A percentile compares a stretch with the other conserved stretches of the same genome.
Conservation (phyloP, 2,797 vertebrate genomes). For the Esox masquinongy region DNA sequence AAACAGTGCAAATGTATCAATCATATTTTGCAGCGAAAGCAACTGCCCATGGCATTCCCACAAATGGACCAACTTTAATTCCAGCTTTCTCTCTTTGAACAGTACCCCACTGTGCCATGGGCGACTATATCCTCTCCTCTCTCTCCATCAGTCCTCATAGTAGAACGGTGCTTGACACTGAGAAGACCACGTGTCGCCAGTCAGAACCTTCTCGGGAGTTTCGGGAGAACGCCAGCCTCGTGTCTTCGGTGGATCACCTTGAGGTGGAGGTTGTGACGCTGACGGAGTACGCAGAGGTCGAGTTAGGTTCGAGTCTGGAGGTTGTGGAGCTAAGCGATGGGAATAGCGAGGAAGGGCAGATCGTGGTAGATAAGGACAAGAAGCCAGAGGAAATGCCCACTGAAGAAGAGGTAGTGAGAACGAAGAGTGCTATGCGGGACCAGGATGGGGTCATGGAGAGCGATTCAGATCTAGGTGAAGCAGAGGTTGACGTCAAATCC, state of each 20-base stretch:
- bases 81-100: conserved; percentile 14
- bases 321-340: conserved; percentile 31
- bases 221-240: conserved; percentile 30
- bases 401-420: conserved; percentile 8
- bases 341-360: conserved; percentile 28
- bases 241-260: conserved; percentile 50
- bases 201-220: conserved; percentile 1
- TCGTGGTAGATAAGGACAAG: not conserved
- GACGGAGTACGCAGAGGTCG: conserved; percentile 64
- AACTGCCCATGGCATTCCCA: not conserved
- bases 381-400: not conserved
- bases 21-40: not conserved
- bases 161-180: conserved; percentile 15
- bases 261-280: conserved; percentile 57
- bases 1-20: not conserved
- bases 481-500: conserved; percentile 29
- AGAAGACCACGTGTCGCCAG: conserved; percentile 20
- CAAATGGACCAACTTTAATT: not conserved
- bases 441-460: not conserved
- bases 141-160: conserved; percentile 35
- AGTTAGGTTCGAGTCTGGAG: conserved; percentile 41
- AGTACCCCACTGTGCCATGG: conserved; percentile 62
- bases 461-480: conserved; percentile 21
- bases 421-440: conserved; percentile 12
- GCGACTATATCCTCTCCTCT: conserved; percentile 57